Evolutionary conservation across 2,113 vertebrate species (phyloP), one percentile per base, ranked within the genome.

Genomic region (Triplophysa rosa): DNA sequence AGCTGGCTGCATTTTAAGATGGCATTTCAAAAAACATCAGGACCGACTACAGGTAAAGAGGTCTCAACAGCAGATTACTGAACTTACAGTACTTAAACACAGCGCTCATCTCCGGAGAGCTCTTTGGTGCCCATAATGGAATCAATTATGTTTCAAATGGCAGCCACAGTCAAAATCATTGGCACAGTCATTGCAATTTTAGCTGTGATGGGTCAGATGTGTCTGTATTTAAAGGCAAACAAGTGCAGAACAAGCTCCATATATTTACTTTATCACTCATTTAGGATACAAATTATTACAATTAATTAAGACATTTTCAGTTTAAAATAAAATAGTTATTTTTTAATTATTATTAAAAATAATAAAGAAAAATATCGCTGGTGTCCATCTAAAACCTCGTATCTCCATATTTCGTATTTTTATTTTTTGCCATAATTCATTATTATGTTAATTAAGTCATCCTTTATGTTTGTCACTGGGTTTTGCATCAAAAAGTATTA

Each of bases 21-120:
- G 90, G 89, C 91, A 93, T 93, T 93, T 92, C 86, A 62, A 88
- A 86, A 90, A 89, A 33, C 86, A 82, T 81, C 70, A 78, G 49
- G 71, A 86, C 87, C 79, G 37, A 84, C 86, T 78, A 79, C 82
- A 83, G 86, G 86, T 81, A 87, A 86, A 86, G 84, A 14, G 73
- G 78, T 82, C 84, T 78, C 52, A 87, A 84, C 81, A 83, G 89
- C 89, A 92, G 86, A 91, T 90, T 86, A 91, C 89, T 89, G 89
- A 89, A 90, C 81, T 88, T 87, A 29, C 77, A 62, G 56, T 84
- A 83, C 83, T 91, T 91, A 88, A 90, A 88, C 85, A 89, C 84
- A 86, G 86, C 86, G 89, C 91, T 91, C 88, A 89, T 92, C 89
- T 88, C 71, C 84, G 78, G 85, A 92, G 90, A 89, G 89, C 89